Percentiles rank a stretch among this genome's conserved stretches.
These are phyloP conservation scores for Lochmaea crataegi DNA, from an alignment of 2,888 invertebrate genomes.

Conservation along the genomic window DNA sequence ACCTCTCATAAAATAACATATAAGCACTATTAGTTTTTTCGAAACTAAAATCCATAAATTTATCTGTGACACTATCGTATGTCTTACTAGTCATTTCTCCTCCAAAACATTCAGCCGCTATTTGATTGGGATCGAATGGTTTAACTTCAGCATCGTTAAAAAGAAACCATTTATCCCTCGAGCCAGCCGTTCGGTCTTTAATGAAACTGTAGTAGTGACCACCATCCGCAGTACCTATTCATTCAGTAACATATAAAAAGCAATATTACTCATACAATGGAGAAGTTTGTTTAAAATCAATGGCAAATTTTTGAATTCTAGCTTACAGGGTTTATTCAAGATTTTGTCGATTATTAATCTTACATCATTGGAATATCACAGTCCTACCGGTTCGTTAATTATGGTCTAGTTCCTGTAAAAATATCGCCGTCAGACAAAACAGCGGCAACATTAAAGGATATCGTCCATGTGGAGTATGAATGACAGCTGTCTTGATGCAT, in stretches of 20 bases:
- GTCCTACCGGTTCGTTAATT: no score
- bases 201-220: constrained; percentile 98
- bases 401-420: no score
- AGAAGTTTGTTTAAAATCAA: no score
- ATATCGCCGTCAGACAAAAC: no score
- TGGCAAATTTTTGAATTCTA: constrained; percentile 17
- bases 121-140: constrained; percentile 93
- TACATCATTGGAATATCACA: no score
- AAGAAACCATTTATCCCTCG: constrained; percentile 90
- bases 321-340: no score
- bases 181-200: constrained; percentile 80
- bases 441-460: no score
- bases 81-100: constrained; percentile 98
- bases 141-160: constrained; percentile 96
- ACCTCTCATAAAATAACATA: constrained; percentile 95
- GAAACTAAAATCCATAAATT: constrained; percentile 97
- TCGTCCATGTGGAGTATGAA: no score
- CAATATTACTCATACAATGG: constrained; percentile 7
- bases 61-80: constrained; percentile 95
- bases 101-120: constrained; percentile 96
- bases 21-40: constrained; percentile 98
- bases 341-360: no score
- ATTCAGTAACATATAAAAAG: constrained; percentile 17
- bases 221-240: constrained; percentile 90
- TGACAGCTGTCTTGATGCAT: no score